These are phyloP conservation scores for Drosophila meridionalis DNA, from an alignment of 2,888 invertebrate species.

Conservation along the genomic window DNA sequence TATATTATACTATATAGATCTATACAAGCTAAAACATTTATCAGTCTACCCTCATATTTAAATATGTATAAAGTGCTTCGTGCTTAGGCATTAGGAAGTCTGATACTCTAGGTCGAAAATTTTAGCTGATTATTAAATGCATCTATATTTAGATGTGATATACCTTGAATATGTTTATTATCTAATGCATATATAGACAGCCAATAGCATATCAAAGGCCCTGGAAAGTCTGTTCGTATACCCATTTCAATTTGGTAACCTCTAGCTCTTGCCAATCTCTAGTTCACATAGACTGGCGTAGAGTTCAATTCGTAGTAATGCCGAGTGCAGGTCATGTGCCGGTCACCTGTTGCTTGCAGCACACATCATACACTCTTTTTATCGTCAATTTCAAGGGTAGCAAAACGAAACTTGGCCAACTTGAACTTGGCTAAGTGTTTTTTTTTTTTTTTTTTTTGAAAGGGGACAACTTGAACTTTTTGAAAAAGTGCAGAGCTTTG, in stretches of 20 bases:
- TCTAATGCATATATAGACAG: background rate
- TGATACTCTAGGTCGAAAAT: background rate
- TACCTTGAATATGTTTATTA: background rate
- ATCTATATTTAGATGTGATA: background rate
- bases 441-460: background rate
- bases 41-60: background rate
- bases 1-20: background rate
- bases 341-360: background rate
- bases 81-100: background rate
- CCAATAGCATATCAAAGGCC: background rate
- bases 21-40: background rate
- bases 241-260: background rate
- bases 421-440: constrained; percentile 57
- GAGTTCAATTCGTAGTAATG: background rate
- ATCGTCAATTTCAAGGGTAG: background rate
- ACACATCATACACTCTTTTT: background rate
- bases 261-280: background rate
- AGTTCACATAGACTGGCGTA: background rate
- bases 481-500: constrained; percentile 60
- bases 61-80: background rate
- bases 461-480: background rate
- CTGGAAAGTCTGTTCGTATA: background rate
- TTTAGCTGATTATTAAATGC: background rate
- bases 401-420: constrained; percentile 59
- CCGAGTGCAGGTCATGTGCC: background rate